Evolutionary conservation across 2,888 invertebrate species (phyloP), one percentile per base, ranked within the genome.

Genomic region (Sisyra terminalis): DNA sequence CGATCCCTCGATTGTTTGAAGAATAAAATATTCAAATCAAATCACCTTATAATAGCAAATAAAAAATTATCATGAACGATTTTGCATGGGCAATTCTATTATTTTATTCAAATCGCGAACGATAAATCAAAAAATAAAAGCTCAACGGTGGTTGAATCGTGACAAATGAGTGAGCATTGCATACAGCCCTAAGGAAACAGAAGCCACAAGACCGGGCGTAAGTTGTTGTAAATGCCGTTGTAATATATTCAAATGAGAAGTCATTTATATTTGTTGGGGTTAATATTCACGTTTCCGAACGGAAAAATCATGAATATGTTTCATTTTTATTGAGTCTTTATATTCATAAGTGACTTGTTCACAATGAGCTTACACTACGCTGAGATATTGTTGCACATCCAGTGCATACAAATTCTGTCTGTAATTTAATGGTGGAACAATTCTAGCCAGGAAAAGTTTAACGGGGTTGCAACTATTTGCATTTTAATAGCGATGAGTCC

Each of bases 261-360:
- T 40, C 31, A 40, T 16, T 31, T 31, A 11, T 40, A 40, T 40
- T 40, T 40, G 40, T 37, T 37, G 46, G 43, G 55, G 57, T 57
- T 57, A 59, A 59, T 57, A 56, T 55, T 54, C 55, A 50, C 48
- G 53, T 60, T 59, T 59, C 57, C 59, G 57, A 55, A 55, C 54
- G 58, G 56, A 59, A 59, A 58, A 60, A 60, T 58, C 60, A 63
- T 63, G 62, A 63, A 62, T 63, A 63, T 61, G 60, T 61, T 62
- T 62, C 11, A 16, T 38, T 38, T 38, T 38, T 38, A 38, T 38
- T 38, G 38, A 17, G 38, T 38, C 38, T 34, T 34, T 34, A 34
- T 13, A 34, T 13, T 14, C 15, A 15, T 15, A 13, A 14, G 13
- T 13, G 13, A 34, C 34, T 34, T 13, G 13, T 14, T 34, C 11